Percentiles rank a stretch among this genome's conserved stretches.
Evolutionary conservation across 92 coral and sea anemone genomes (phyloP).

Genomic region (Porites lobata): DNA sequence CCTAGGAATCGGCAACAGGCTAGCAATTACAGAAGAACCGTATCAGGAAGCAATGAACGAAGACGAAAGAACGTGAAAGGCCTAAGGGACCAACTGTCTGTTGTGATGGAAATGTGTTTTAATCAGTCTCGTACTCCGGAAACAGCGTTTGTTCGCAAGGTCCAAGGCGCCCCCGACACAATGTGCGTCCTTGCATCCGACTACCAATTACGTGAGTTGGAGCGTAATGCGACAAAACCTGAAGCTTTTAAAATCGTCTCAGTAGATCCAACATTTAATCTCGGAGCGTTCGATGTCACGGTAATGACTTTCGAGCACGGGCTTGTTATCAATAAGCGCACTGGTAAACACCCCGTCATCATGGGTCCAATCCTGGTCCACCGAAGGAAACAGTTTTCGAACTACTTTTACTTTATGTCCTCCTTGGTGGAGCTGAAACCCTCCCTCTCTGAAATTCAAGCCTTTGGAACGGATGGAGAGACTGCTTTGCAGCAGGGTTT

Average conservation of each 20-base stretch:
- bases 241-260: slow-evolving; percentile 45
- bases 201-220: slow-evolving; percentile 44
- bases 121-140: slow-evolving; percentile 51
- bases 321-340: slow-evolving; percentile 37
- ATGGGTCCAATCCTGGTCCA: slow-evolving; percentile 59
- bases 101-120: slow-evolving; percentile 59
- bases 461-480: slow-evolving; percentile 61
- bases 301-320: slow-evolving; percentile 53
- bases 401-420: slow-evolving; percentile 52
- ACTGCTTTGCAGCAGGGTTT: slow-evolving; percentile 50
- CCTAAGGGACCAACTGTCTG: slow-evolving; percentile 46
- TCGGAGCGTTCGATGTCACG: slow-evolving; percentile 55
- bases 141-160: slow-evolving; percentile 54
- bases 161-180: slow-evolving; percentile 50
- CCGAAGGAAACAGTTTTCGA: slow-evolving; percentile 46
- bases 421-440: slow-evolving; percentile 56
- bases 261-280: slow-evolving; percentile 59
- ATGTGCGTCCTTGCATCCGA: slow-evolving; percentile 51
- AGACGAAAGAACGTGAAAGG: slow-evolving; percentile 44
- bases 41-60: slow-evolving; percentile 34
- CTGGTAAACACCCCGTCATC: slow-evolving; percentile 60
- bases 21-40: slow-evolving; percentile 32
- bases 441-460: slow-evolving; percentile 27
- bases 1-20: slow-evolving; percentile 66
- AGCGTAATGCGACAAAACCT: slow-evolving; percentile 46